Evolutionary conservation across 2,888 invertebrate species (phyloP), one percentile per base, ranked within the genome.

Genomic region (Neoascia interrupta): DNA sequence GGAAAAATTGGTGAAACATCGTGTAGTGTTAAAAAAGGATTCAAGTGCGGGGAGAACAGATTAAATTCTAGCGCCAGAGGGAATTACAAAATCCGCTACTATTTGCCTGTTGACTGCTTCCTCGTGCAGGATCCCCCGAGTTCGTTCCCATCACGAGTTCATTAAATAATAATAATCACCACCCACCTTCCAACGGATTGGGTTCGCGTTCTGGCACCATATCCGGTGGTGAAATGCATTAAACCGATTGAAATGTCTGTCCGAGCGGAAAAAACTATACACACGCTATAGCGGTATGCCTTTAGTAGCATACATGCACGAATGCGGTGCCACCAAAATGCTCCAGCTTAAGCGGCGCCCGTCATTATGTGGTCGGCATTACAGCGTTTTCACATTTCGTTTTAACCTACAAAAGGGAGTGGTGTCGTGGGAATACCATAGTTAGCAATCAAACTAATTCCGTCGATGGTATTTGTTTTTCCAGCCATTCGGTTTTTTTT

Each of bases 221-320:
- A 68, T 47, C 54, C 54, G 54, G 43, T 53, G 41, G 49, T 66
- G 53, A 61, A 80, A 69, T 69, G 66, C 80, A 80, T 80, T 80
- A 80, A 80, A 63, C 74, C 58, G 80, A 80, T 80, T 80, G 80
- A 74, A 80, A 80, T 80, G 56, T 60, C 63, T 80, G 74, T 49
- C 51, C 69, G 63, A 58, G 61, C 53, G 68, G 49, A 49, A 72
- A 61, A 47, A 61, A 43, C n/a, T n/a, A n/a, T n/a, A 19, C 23
- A n/a, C 19, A 36, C 49, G 6, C 11, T 8, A 16, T 11, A 1
- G 21, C 26, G 60, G 60, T 56, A 34, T 53, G 16, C 16, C 39
- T 69, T 69, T n/a, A n/a, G n/a, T n/a, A 41, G 41, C 56, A 64
- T 64, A 15, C 37, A 37, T 37, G 37, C 56, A 68, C 61, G 36